A percentile compares a stretch with the other conserved stretches of the same genome.
phyloP scores from a whole-genome alignment of 2,888 invertebrate species.

The Philereme vetulata region DNA sequence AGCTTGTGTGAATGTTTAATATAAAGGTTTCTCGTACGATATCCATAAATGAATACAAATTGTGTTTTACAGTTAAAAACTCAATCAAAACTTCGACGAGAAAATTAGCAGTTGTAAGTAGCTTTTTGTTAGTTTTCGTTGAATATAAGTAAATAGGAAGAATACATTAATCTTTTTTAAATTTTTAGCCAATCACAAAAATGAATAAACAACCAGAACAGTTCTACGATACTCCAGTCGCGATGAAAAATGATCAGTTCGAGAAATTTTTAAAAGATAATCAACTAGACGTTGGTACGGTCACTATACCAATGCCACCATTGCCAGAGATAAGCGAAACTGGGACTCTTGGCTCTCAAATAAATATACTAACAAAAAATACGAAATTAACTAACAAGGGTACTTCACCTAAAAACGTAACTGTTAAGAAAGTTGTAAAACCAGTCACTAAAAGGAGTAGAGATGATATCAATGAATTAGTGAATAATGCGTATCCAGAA shows the following conservation, averaged over 20 bases:
- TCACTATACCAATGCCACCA: slow-evolving; percentile 51
- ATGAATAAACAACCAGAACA: slow-evolving; percentile 54
- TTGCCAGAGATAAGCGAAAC: slow-evolving; percentile 28
- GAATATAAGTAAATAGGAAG: neutral
- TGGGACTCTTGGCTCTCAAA: slow-evolving; percentile 1
- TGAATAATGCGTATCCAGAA: slow-evolving; percentile 21
- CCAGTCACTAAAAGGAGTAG: neutral
- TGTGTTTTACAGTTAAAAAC: slow-evolving; percentile 5
- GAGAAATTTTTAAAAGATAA: slow-evolving; percentile 60
- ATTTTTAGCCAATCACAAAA: slow-evolving; percentile 40
- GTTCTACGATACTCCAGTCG: slow-evolving; percentile 62
- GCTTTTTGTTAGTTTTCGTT: neutral
- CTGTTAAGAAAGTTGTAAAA: slow-evolving; percentile 1
- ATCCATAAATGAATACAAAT: neutral
- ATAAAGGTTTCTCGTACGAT: too few species aligned
- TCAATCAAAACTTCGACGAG: neutral
- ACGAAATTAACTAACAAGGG: neutral
- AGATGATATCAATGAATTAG: slow-evolving; percentile 1
- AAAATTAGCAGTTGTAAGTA: slow-evolving; percentile 12
- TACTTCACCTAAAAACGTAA: neutral
- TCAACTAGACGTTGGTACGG: slow-evolving; percentile 55
- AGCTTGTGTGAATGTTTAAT: too few species aligned
- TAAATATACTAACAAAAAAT: slow-evolving; percentile 1
- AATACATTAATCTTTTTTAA: neutral
- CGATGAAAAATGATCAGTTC: slow-evolving; percentile 60